Evolutionary conservation across 92 coral and sea anemone species (phyloP).

Genomic region (Porites divaricata): DNA sequence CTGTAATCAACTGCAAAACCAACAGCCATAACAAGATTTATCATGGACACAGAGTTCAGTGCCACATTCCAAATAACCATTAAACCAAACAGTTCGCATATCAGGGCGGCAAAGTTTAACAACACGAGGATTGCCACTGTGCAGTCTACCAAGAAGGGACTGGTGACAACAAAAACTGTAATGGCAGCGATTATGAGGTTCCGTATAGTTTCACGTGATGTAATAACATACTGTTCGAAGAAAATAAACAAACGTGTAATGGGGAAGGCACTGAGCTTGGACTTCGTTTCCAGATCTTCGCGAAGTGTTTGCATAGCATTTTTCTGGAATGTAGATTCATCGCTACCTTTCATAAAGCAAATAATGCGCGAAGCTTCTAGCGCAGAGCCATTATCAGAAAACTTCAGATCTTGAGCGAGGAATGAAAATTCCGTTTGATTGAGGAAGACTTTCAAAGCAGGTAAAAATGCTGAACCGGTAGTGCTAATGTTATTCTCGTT

Average conservation of each 20-base stretch:
- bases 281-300: conserved; percentile 50
- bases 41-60: conserved; percentile 87
- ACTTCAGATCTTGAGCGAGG: conserved; percentile 63
- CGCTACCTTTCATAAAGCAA: conserved; percentile 65
- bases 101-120: conserved; percentile 76
- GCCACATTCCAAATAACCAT: conserved; percentile 93
- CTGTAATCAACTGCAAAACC: conserved; percentile 96
- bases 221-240: conserved; percentile 83
- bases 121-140: conserved; percentile 66
- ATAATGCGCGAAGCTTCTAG: conserved; percentile 79
- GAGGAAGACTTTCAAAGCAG: conserved; percentile 51
- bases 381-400: conserved; percentile 51
- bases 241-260: conserved; percentile 63
- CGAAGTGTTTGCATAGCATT: conserved; percentile 77
- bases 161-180: conserved; percentile 71
- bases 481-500: neutral
- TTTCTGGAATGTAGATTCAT: conserved; percentile 59
- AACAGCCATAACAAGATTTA: conserved; percentile 93
- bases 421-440: conserved; percentile 39
- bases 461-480: conserved; percentile 32
- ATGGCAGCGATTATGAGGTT: conserved; percentile 78
- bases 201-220: conserved; percentile 61
- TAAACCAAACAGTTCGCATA: conserved; percentile 88
- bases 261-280: conserved; percentile 72
- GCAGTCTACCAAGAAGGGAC: conserved; percentile 74